Percentiles rank a stretch among this genome's conserved stretches.
Conservation (phyloP, 2,888 invertebrate genomes). For the Drosophila monieri region DNA sequence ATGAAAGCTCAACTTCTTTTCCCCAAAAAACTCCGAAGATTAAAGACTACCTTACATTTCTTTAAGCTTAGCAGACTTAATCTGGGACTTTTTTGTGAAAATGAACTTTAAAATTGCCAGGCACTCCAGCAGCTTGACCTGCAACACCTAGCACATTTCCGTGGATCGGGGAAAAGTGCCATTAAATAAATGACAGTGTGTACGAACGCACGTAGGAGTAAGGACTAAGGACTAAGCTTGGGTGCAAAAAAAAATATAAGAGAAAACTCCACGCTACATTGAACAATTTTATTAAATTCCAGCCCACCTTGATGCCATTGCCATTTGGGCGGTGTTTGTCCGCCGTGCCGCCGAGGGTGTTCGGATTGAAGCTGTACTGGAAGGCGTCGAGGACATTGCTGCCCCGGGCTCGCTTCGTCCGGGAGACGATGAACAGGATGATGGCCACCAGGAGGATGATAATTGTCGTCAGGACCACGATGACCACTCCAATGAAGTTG, state of each 20-base stretch:
- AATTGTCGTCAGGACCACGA: conserved; percentile 89
- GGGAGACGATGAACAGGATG: conserved; percentile 88
- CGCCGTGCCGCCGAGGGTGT: conserved; percentile 83
- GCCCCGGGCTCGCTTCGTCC: conserved; percentile 86
- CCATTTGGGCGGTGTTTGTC: conserved; percentile 85
- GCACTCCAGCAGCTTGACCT: conserved; percentile 35
- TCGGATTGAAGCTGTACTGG: conserved; percentile 84
- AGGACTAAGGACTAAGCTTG: neutral
- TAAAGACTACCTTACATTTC: neutral
- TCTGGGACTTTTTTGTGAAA: neutral
- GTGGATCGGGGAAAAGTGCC: conserved; percentile 68
- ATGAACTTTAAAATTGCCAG: neutral
- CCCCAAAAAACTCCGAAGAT: no score
- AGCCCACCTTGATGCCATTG: conserved; percentile 84
- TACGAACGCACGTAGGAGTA: neutral
- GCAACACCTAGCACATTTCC: conserved; percentile 20
- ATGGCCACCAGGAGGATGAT: conserved; percentile 89
- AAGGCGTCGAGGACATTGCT: conserved; percentile 84
- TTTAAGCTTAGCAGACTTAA: neutral
- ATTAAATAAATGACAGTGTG: conserved; percentile 34
- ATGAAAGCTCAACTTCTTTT: no score
- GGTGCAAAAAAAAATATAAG: conserved; percentile 53
- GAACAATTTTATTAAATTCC: conserved; percentile 74
- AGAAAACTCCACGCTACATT: conserved; percentile 75
- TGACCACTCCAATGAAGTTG: conserved; percentile 87